Evolutionary conservation across 2,797 vertebrate genomes (phyloP).

Genomic region (Arnoldichthys spilopterus): DNA sequence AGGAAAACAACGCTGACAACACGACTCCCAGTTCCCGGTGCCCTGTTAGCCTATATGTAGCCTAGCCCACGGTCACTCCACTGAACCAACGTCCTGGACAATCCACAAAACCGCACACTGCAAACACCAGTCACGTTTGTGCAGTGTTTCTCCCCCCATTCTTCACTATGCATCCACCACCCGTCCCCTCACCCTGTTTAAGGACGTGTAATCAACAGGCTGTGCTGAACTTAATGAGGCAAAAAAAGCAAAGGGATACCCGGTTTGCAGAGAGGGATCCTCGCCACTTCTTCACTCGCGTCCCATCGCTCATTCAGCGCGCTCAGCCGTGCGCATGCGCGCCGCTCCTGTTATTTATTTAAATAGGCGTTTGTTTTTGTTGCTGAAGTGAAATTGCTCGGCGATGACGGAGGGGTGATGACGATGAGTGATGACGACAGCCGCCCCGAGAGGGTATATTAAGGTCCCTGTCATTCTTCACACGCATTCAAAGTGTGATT

Average conservation of each 20-base stretch:
- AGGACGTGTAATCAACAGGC: not conserved
- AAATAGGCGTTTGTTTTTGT: not conserved
- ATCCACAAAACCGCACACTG: not conserved
- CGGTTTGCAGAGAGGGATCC: slow-evolving; percentile 73
- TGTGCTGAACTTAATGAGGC: not conserved
- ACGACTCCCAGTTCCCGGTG: not conserved
- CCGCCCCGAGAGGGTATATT: not conserved
- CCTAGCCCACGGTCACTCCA: not conserved
- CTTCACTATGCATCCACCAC: not conserved
- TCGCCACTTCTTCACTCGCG: slow-evolving; percentile 76
- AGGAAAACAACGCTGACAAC: not conserved
- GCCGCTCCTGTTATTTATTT: not conserved
- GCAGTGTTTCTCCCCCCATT: not conserved
- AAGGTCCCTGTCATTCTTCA: not conserved
- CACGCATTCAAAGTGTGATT: too few relatives aligned
- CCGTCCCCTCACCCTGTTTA: not conserved
- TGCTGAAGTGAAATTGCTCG: not conserved
- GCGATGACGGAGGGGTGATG: not conserved
- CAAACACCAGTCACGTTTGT: not conserved
- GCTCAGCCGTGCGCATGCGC: slow-evolving; percentile 53
- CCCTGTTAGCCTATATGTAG: not conserved
- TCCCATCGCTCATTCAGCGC: slow-evolving; percentile 71
- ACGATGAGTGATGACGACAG: not conserved
- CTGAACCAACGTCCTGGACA: too few relatives aligned
- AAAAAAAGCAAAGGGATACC: slow-evolving; percentile 51